Conservation (phyloP, 1,140 invertebrate genomes). For the Diorhabda carinulata region DNA sequence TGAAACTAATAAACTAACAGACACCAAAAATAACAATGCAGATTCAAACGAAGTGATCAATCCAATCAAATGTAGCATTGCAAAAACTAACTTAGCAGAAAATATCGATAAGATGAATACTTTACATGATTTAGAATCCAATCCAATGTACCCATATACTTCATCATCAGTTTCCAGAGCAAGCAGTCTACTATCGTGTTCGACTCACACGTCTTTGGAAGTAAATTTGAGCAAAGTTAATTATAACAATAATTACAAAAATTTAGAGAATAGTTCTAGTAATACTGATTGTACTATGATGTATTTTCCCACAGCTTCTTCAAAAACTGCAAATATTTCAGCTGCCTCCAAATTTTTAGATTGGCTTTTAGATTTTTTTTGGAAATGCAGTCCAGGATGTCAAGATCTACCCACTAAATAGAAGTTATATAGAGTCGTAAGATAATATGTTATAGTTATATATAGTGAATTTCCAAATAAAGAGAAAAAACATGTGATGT, state of each 20-base stretch:
- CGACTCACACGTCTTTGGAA: background rate
- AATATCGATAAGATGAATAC: too few relatives aligned
- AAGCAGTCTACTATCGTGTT: background rate
- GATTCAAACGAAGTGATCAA: too few relatives aligned
- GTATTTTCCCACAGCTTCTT: background rate
- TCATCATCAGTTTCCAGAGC: too few relatives aligned
- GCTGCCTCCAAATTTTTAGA: background rate
- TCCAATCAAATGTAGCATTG: too few relatives aligned
- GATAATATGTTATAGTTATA: background rate
- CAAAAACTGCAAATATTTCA: background rate
- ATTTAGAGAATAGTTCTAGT: background rate
- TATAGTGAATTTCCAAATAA: background rate
- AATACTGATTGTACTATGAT: background rate
- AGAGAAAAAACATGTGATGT: background rate
- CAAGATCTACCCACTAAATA: conserved; percentile 4
- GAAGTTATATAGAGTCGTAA: background rate
- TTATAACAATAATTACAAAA: too few relatives aligned
- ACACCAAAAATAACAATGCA: too few relatives aligned
- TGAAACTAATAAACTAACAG: too few relatives aligned
- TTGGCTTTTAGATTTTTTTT: conserved; percentile 3
- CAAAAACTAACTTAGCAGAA: too few relatives aligned
- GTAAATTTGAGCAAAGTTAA: background rate
- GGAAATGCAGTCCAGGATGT: conserved; percentile 8
- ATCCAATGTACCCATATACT: too few relatives aligned
- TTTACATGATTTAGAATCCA: too few relatives aligned